phyloP scores from a whole-genome alignment of 2,797 vertebrate genomes.

The Coilia nasus region DNA sequence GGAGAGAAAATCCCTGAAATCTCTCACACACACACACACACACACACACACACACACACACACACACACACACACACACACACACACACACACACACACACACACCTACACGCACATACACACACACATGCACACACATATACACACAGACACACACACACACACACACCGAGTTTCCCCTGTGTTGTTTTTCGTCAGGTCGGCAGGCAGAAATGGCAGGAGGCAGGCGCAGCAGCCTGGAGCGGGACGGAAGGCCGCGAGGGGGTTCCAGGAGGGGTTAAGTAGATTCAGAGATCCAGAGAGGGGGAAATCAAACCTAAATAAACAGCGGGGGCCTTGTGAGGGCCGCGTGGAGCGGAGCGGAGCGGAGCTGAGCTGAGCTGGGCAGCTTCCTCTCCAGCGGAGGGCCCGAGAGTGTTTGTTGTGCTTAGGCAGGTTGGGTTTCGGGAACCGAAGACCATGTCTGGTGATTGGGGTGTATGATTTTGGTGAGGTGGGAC shows the following conservation, averaged over 20 bases:
- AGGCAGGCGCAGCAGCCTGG: not conserved
- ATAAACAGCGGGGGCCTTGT: conserved; percentile 58
- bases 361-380: no score
- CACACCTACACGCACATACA: no score
- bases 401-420: conserved; percentile 55
- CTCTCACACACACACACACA: not conserved
- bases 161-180: not conserved
- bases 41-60: not conserved
- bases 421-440: conserved; percentile 36
- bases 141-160: no score
- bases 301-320: conserved; percentile 67
- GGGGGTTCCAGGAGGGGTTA: conserved; percentile 3
- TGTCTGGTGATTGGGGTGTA: conserved; percentile 11
- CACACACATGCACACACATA: no score
- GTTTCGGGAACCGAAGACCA: conserved; percentile 19
- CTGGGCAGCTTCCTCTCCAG: conserved; percentile 63
- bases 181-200: conserved; percentile 1
- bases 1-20: not conserved
- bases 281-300: conserved; percentile 14
- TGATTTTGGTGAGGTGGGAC: not conserved
- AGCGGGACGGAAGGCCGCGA: not conserved
- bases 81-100: no score
- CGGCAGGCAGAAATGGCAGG: not conserved
- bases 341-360: conserved; percentile 42
- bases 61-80: not conserved